Base-by-base conservation (phyloP, 2,113 vertebrate genomes). In the Nothocercus nigrocapillus region DNA sequence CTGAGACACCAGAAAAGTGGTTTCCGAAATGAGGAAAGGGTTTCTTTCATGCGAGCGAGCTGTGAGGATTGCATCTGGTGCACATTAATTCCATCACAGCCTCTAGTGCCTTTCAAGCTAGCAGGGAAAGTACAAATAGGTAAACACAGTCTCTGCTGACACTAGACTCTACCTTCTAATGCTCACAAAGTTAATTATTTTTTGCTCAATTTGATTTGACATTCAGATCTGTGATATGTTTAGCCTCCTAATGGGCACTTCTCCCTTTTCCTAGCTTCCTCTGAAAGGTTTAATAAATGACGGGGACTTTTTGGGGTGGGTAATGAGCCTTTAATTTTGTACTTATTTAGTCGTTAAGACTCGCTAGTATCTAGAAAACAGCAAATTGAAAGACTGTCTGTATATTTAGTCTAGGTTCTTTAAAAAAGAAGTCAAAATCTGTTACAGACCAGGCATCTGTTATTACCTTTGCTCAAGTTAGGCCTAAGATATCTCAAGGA, bases 281-380 rank as follows among this genome's bases (percentile, higher is more conserved):
- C 90, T 90, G 81, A 95, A 96, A 94, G 86, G 77, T 97, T 95
- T 97, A 90, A 88, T 84, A 92, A 93, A 95, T 79, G 88, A 76
- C 77, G 76, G 74, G 27, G 77, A 76, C 73, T 69, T 93, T 95
- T 93, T 51, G 40, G 83, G 93, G 58, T 66, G 81, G 83, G 90
- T 96, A 95, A 96, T 93, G 93, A 96, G 90, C 45, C 92, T 95
- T 92, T 93, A 93, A 97, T 96, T 94, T 90, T 93, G 62, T 89
- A 82, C 83, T 94, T 95, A 90, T 96, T 96, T 96, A 89, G 89
- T 96, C 93, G 96, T 95, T 96, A 92, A 45, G 81, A 36, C 82
- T 87, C 58, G 36, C 70, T 73, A 45, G 40, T 76, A 76, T 85
- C 90, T 22, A n/a, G 73, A 84, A 96, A 91, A 88, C 34, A 92